Evolutionary conservation across 1,140 invertebrate genomes (phyloP).

Genomic region (Epicauta chinensis): DNA sequence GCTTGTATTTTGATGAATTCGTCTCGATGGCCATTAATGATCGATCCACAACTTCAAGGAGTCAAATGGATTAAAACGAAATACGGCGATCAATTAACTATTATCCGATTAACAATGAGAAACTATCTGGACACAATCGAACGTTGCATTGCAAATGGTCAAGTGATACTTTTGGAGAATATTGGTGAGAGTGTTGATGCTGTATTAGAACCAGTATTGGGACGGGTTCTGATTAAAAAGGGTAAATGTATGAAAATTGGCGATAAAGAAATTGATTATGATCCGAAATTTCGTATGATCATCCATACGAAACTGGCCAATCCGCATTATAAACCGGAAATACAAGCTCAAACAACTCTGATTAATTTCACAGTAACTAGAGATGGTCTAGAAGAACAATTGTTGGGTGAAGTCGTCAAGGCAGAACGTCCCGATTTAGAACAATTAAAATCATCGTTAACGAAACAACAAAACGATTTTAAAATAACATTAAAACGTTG

Average conservation of each 20-base stretch:
- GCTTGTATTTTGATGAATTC: slow-evolving; percentile 87
- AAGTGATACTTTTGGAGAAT: slow-evolving; percentile 77
- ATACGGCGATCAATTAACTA: slow-evolving; percentile 63
- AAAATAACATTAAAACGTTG: slow-evolving; percentile 88
- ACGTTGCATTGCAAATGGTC: slow-evolving; percentile 67
- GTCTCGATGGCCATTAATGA: slow-evolving; percentile 89
- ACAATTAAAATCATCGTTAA: slow-evolving; percentile 54
- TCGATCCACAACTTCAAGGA: slow-evolving; percentile 87
- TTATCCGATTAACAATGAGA: slow-evolving; percentile 71
- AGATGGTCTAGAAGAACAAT: slow-evolving; percentile 86
- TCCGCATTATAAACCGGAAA: slow-evolving; percentile 94
- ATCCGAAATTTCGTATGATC: slow-evolving; percentile 77
- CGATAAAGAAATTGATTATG: slow-evolving; percentile 87
- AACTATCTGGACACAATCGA: slow-evolving; percentile 84
- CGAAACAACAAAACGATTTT: slow-evolving; percentile 90
- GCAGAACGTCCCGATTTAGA: slow-evolving; percentile 90
- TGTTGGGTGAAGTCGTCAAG: slow-evolving; percentile 90
- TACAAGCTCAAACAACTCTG: slow-evolving; percentile 91
- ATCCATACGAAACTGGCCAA: slow-evolving; percentile 92
- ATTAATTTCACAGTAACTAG: slow-evolving; percentile 94
- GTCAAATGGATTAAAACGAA: slow-evolving; percentile 94
- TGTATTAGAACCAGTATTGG: slow-evolving; percentile 83
- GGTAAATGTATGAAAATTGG: slow-evolving; percentile 72
- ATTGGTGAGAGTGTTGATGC: slow-evolving; percentile 86
- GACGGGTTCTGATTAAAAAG: slow-evolving; percentile 80